phyloP scores from a whole-genome alignment of 2,888 invertebrate genomes.

The Carterocephalus palaemon region DNA sequence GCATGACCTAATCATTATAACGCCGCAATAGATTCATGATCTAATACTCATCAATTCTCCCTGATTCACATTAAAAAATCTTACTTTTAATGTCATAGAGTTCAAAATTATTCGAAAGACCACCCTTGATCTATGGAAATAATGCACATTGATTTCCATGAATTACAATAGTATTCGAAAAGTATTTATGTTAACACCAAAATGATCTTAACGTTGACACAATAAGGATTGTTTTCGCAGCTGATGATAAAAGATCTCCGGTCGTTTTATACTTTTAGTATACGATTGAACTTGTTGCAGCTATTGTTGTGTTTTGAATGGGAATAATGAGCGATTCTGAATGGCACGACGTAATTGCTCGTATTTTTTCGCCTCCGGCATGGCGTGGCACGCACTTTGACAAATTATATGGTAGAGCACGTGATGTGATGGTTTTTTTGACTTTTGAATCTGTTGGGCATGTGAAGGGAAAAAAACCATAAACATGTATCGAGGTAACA shows the following conservation, averaged over 20 bases:
- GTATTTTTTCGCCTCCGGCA: conserved; percentile 18
- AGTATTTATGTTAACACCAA: conserved; percentile 1
- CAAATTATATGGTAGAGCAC: conserved; percentile 1
- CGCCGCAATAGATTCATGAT: conserved; percentile 30
- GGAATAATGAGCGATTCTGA: conserved; percentile 33
- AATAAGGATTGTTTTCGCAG: conserved; percentile 7
- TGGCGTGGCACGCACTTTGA: conserved; percentile 10
- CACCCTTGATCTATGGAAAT: conserved; percentile 35
- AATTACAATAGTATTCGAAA: conserved; percentile 24
- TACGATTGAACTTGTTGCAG: conserved; percentile 32
- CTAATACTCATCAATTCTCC: conserved; percentile 22
- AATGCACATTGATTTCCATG: conserved; percentile 38
- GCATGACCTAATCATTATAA: conserved; percentile 35
- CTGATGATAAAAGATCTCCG: conserved; percentile 1
- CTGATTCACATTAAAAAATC: conserved; percentile 4
- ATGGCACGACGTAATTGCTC: conserved; percentile 15
- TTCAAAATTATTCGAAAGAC: conserved; percentile 33
- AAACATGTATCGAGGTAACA: too few relatives aligned
- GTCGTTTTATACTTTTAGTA: conserved; percentile 8
- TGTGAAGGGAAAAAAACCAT: too few relatives aligned
- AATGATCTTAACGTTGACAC: conserved; percentile 4
- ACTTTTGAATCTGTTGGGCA: neutral
- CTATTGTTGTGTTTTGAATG: conserved; percentile 37
- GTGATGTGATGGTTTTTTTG: neutral
- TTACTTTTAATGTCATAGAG: conserved; percentile 31